Base-by-base conservation (phyloP, 2,797 vertebrate species). In the Acanthopagrus latus region DNA sequence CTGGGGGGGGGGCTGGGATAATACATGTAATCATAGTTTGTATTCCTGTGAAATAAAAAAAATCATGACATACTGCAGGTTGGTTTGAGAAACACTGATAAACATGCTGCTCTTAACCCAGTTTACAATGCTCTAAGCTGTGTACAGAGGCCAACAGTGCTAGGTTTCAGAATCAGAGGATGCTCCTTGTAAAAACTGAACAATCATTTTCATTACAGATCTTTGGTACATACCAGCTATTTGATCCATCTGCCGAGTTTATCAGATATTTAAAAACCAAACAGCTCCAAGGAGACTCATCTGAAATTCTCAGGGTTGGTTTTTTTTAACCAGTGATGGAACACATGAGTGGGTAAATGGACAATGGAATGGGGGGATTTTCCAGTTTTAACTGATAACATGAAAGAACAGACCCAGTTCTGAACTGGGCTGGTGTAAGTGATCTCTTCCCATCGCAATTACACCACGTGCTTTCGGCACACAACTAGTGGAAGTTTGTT, bases 201-300 rank as follows among this genome's bases (percentile, higher is more conserved):
- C 89, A 91, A 85, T 90, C 80, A 81, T 82, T 89, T 86, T 87
- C 77, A 81, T 72, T 80, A 88, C 89, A 82, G 87, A 89, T 95
- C 94, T 95, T 95, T 96, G 94, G 95, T 96, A 93, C 91, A 91
- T 80, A 93, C 92, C 93, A 91, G 90, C 84, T 88, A 83, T 67
- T 77, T 78, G 64, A 88, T 78, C 74, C 76, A 81, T 77, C 82
- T 84, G 87, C 81, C 71, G 82, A 90, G 71, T 64, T 78, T 33
- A 87, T 88, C 76, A 71, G 48, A 84, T 65, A 76, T 64, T 71
- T 79, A 68, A 89, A 91, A 92, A 86, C 81, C 71, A 82, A 87
- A 84, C 80, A 85, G 87, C 88, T 92, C 80, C 55, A 38, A 80
- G 56, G 64, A 81, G 46, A 79, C 67, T 58, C n/a, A 14, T 81